These are phyloP conservation scores for Sipha maydis DNA, from an alignment of 2,888 invertebrate genomes.

Conservation along the genomic window DNA sequence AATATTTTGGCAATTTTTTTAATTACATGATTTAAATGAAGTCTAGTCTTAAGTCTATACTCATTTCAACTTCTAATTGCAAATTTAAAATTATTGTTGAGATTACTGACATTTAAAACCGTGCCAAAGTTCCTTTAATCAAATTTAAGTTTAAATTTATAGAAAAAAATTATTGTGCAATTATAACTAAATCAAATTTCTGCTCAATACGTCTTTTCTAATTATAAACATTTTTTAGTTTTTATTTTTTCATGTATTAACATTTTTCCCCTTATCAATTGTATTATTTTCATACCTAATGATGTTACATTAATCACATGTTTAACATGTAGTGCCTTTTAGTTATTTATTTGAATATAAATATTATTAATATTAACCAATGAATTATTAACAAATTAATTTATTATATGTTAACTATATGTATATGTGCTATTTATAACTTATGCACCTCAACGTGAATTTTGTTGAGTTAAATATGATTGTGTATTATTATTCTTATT, in stretches of 20 bases:
- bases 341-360: constrained; percentile 52
- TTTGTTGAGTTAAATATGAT: constrained; percentile 47
- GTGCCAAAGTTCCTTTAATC: constrained; percentile 62
- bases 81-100: constrained; percentile 44
- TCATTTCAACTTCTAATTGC: constrained; percentile 26
- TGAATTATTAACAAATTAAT: constrained; percentile 56
- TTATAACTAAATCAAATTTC: constrained; percentile 57
- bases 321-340: constrained; percentile 60
- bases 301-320: constrained; percentile 52
- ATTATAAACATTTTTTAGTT: constrained; percentile 5
- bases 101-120: constrained; percentile 44
- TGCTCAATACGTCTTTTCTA: constrained; percentile 44
- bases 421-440: constrained; percentile 53
- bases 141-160: constrained; percentile 55
- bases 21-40: constrained; percentile 35
- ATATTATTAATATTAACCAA: constrained; percentile 59
- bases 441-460: constrained; percentile 32
- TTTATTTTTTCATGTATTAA: constrained; percentile 35
- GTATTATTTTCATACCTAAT: constrained; percentile 51
- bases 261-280: constrained; percentile 44
- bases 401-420: constrained; percentile 61
- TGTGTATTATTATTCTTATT: constrained; percentile 25
- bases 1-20: constrained; percentile 40
- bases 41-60: constrained; percentile 54
- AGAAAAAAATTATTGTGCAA: constrained; percentile 56